A percentile compares a stretch with the other conserved stretches of the same genome.
Evolutionary conservation across 2,113 vertebrate species (phyloP).

Genomic region (Lepus europaeus): DNA sequence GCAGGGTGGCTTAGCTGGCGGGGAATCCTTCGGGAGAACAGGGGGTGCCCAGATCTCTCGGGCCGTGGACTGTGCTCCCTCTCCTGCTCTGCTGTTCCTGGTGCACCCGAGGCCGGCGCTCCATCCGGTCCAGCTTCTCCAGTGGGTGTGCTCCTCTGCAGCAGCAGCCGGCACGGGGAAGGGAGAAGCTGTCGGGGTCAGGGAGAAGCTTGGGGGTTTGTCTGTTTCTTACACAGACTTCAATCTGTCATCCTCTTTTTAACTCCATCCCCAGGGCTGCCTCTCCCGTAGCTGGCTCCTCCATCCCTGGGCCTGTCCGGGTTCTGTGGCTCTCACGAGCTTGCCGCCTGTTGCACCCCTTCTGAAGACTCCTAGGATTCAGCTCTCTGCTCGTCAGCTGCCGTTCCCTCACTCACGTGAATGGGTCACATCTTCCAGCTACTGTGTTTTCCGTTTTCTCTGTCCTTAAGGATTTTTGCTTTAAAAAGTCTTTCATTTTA

Average conservation of each 20-base stretch:
- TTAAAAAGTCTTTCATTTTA: conserved; percentile 36
- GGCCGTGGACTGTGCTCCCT: not conserved
- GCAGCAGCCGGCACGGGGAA: not conserved
- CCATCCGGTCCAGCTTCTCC: not conserved
- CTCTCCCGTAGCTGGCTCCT: not conserved
- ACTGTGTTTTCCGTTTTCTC: conserved; percentile 27
- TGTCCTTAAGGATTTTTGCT: not conserved
- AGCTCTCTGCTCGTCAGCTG: not conserved
- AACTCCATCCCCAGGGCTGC: not conserved
- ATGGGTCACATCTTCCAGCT: not conserved
- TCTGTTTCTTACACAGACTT: not conserved
- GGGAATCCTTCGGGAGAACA: not conserved
- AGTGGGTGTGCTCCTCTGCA: not conserved
- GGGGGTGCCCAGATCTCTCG: not conserved
- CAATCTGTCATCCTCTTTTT: not conserved
- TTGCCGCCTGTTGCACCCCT: not conserved
- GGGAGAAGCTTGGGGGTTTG: not conserved
- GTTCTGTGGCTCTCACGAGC: not conserved
- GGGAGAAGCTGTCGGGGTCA: not conserved
- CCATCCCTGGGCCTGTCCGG: not conserved
- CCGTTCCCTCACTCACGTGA: not conserved
- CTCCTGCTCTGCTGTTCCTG: not conserved
- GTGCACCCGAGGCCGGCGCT: no score
- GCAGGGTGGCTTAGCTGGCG: not conserved
- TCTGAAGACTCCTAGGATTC: not conserved